A percentile compares a stretch with the other conserved stretches of the same genome.
phyloP scores from a whole-genome alignment of 2,888 invertebrate species.

The Drosophila conformis region DNA sequence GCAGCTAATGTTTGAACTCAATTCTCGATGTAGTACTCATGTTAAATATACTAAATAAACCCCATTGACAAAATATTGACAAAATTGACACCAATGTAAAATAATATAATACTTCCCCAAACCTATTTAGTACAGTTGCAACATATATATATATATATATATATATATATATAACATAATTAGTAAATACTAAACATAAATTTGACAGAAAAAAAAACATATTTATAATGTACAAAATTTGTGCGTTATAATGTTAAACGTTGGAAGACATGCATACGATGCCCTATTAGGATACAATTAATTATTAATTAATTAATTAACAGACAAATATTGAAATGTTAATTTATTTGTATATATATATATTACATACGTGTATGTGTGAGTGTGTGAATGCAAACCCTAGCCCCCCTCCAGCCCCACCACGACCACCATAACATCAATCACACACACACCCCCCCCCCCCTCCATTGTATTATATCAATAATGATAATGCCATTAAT shows the following conservation, averaged over 20 bases:
- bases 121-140: slow-evolving; percentile 38
- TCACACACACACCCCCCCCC: too few relatives aligned
- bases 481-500: slow-evolving; percentile 13
- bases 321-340: slow-evolving; percentile 54
- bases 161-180: slow-evolving; percentile 26
- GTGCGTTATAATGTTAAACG: slow-evolving; percentile 73
- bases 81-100: slow-evolving; percentile 49
- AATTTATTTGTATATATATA: slow-evolving; percentile 60
- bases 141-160: slow-evolving; percentile 29
- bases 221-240: slow-evolving; percentile 71
- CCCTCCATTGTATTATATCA: slow-evolving; percentile 63
- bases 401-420: background rate
- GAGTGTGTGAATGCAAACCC: slow-evolving; percentile 40
- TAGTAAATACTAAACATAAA: slow-evolving; percentile 22
- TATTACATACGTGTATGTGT: slow-evolving; percentile 41
- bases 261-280: slow-evolving; percentile 73
- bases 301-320: slow-evolving; percentile 43
- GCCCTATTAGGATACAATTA: slow-evolving; percentile 53
- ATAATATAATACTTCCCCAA: slow-evolving; percentile 27
- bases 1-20: slow-evolving; percentile 43
- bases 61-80: background rate
- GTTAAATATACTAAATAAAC: slow-evolving; percentile 33
- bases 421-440: background rate
- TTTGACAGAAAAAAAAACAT: slow-evolving; percentile 5
- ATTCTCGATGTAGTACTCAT: slow-evolving; percentile 43